phyloP scores from a whole-genome alignment of 1,140 invertebrate species.

The Triops cancriformis region DNA sequence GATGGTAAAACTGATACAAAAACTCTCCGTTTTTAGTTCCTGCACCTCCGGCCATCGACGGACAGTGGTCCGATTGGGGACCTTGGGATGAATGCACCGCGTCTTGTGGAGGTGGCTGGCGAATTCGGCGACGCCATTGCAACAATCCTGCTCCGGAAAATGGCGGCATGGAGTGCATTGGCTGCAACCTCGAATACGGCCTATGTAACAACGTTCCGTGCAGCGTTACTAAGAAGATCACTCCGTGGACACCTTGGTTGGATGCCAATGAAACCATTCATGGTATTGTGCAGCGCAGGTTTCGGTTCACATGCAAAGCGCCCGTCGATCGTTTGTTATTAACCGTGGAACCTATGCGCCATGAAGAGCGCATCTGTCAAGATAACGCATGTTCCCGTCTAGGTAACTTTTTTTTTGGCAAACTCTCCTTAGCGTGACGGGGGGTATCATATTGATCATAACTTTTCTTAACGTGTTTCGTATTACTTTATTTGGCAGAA shows the following conservation, averaged over 20 bases:
- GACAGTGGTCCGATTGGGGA: constrained; percentile 64
- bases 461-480: background rate
- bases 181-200: constrained; percentile 51
- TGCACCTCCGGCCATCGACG: constrained; percentile 51
- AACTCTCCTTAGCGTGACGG: background rate
- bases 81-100: constrained; percentile 56
- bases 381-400: constrained; percentile 47
- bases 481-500: constrained; percentile 11
- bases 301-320: constrained; percentile 65
- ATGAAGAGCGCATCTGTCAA: constrained; percentile 65
- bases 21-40: background rate
- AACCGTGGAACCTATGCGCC: constrained; percentile 56
- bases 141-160: constrained; percentile 52
- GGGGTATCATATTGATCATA: background rate
- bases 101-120: constrained; percentile 47
- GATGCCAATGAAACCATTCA: constrained; percentile 42
- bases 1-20: too few species aligned
- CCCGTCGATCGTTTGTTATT: constrained; percentile 55
- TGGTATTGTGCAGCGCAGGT: constrained; percentile 61
- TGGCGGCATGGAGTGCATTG: constrained; percentile 56
- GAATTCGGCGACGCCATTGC: constrained; percentile 48
- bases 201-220: constrained; percentile 62
- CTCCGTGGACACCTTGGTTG: constrained; percentile 71
- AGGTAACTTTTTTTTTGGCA: constrained; percentile 30
- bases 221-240: constrained; percentile 53